Conservation (phyloP, 2,888 invertebrate species). For the Acanthoscelides obtectus region DNA sequence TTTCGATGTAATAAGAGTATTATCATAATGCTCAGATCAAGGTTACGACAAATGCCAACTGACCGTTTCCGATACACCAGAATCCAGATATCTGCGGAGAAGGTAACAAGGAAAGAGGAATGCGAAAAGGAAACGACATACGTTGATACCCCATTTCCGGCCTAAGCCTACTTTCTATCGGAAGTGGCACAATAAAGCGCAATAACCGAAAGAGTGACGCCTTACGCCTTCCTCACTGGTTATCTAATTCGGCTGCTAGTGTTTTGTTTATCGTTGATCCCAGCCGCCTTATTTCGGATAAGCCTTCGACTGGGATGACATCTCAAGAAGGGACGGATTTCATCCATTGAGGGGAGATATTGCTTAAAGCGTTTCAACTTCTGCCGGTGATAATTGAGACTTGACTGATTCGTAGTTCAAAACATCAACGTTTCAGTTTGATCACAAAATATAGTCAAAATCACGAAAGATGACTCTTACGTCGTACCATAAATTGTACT, state of each 20-base stretch:
- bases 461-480: no score
- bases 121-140: not conserved
- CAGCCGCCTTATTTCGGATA: constrained; percentile 13
- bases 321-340: no score
- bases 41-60: not conserved
- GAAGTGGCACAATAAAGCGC: constrained; percentile 8
- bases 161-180: constrained; percentile 7
- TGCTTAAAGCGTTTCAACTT: no score
- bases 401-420: no score
- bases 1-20: no score
- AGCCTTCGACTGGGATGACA: no score
- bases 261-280: constrained; percentile 19
- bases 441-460: no score
- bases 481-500: no score
- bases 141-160: not conserved
- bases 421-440: no score
- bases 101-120: not conserved
- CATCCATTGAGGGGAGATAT: no score
- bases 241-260: constrained; percentile 17
- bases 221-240: constrained; percentile 5
- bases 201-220: constrained; percentile 1
- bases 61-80: not conserved
- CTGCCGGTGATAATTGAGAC: no score
- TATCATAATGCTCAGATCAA: not conserved
- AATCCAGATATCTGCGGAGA: not conserved